Conservation (phyloP, 2,797 vertebrate species). For the Tangara arthus region DNA sequence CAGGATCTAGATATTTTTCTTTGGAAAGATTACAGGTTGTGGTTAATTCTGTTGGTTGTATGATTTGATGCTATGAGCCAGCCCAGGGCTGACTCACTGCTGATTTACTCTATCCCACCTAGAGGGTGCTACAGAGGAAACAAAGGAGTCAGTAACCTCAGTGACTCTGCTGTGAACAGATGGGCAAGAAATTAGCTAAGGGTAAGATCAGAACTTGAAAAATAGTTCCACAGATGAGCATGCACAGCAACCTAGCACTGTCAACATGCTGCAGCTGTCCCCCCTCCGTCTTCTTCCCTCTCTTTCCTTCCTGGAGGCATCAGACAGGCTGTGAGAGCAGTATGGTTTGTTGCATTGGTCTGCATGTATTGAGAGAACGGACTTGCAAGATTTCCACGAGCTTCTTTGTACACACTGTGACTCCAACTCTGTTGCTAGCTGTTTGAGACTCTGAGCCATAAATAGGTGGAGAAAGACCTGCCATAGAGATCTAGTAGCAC, state of each 20-base stretch:
- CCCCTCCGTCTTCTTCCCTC: neutral
- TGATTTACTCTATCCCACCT: neutral
- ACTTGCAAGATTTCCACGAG: neutral
- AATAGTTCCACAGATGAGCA: neutral
- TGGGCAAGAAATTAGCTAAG: neutral
- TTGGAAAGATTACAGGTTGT: neutral
- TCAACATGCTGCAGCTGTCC: neutral
- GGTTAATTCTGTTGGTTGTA: neutral
- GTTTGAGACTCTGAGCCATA: neutral
- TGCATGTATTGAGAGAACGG: neutral
- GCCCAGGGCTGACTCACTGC: neutral
- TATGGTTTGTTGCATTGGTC: neutral
- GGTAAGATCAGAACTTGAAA: neutral
- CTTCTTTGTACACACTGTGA: neutral
- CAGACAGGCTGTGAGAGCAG: neutral
- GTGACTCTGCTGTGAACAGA: neutral
- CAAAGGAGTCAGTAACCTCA: neutral
- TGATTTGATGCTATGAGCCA: neutral
- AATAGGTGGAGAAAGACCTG: neutral
- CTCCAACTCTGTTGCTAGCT: neutral
- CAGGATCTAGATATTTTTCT: neutral
- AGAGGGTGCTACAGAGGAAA: neutral
- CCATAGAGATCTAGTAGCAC: neutral
- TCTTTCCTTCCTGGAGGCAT: neutral
- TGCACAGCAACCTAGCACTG: neutral